phyloP scores from a whole-genome alignment of 2,113 vertebrate species.

The Prionailurus viverrinus region DNA sequence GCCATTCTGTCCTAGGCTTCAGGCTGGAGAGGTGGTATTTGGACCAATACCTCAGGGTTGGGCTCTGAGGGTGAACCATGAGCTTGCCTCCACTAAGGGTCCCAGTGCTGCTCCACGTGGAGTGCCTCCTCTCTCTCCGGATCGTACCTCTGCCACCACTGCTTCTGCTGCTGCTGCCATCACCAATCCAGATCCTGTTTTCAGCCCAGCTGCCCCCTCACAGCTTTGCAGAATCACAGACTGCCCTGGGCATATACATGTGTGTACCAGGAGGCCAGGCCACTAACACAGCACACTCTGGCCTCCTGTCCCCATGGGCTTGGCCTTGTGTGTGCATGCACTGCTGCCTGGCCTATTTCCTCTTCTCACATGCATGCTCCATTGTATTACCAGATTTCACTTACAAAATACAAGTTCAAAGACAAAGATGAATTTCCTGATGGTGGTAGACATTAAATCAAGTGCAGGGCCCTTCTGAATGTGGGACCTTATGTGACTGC shows the following conservation, averaged over 20 bases:
- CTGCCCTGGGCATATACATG: background rate
- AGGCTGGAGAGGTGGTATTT: background rate
- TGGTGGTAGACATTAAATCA: background rate
- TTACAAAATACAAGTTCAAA: constrained; percentile 26
- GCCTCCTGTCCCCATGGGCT: too few relatives aligned
- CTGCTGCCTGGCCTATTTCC: background rate
- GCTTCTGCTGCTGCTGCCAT: background rate
- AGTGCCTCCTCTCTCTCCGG: background rate
- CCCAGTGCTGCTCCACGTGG: background rate
- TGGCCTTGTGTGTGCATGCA: background rate
- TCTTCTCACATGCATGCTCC: background rate
- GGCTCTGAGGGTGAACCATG: background rate
- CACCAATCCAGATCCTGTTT: background rate
- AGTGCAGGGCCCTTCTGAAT: background rate
- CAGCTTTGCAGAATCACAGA: background rate
- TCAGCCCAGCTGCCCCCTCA: background rate
- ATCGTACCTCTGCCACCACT: background rate
- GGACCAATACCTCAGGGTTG: too few relatives aligned
- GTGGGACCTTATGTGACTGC: background rate
- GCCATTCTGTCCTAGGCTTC: background rate
- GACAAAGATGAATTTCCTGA: background rate
- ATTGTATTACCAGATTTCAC: background rate
- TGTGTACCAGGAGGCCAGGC: background rate
- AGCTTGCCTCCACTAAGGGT: background rate
- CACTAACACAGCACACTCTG: too few relatives aligned